These are phyloP conservation scores for Oreohelix idahoensis DNA, from an alignment of 1,140 invertebrate species.

Conservation along the genomic window DNA sequence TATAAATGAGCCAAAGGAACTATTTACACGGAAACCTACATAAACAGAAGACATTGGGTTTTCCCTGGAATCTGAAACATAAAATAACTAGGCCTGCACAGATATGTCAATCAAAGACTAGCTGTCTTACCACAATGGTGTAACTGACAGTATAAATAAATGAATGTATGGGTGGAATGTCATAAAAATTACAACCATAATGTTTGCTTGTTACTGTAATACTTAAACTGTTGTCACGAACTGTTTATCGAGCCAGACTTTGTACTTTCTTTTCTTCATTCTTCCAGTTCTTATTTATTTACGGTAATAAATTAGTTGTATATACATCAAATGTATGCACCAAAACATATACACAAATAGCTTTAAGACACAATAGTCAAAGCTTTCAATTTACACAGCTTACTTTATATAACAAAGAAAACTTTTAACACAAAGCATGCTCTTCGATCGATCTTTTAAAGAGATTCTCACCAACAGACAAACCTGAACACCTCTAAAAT, in stretches of 20 bases:
- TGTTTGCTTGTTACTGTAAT: neutral
- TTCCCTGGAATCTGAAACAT: too few relatives aligned
- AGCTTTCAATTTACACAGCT: too few relatives aligned
- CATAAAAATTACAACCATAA: neutral
- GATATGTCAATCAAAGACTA: too few relatives aligned
- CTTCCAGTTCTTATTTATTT: neutral
- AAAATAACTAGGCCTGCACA: too few relatives aligned
- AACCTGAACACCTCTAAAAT: too few relatives aligned
- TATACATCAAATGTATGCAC: neutral
- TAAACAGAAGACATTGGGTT: too few relatives aligned
- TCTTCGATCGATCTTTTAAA: too few relatives aligned
- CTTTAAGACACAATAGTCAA: neutral
- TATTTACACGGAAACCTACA: too few relatives aligned
- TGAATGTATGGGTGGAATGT: conserved; percentile 9
- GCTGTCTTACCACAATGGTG: neutral
- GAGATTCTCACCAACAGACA: too few relatives aligned
- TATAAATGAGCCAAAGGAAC: too few relatives aligned
- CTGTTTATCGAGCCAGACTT: neutral
- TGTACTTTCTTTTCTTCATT: neutral
- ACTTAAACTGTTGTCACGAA: neutral
- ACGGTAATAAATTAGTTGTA: neutral
- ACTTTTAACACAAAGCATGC: too few relatives aligned
- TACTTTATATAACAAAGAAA: too few relatives aligned
- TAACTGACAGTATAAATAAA: neutral
- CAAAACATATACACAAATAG: neutral